Conservation (phyloP, 2,888 invertebrate genomes). For the Caenorhabditis imperialis region DNA sequence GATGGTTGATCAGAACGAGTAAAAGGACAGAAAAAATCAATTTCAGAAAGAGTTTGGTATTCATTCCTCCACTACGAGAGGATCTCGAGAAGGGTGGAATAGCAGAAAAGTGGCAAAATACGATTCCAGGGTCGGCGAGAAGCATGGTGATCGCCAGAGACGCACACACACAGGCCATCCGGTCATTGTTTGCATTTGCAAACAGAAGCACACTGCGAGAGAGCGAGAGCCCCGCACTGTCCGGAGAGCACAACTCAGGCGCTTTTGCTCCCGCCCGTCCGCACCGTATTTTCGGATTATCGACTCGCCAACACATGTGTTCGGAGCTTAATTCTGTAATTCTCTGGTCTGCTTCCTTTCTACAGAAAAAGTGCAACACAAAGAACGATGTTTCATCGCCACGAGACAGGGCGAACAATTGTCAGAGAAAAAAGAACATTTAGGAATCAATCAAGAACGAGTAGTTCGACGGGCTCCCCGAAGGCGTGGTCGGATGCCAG, state of each 20-base stretch:
- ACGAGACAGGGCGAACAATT: neutral
- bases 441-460: conserved; percentile 22
- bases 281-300: conserved; percentile 46
- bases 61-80: conserved; percentile 43
- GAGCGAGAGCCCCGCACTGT: conserved; percentile 13
- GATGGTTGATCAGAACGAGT: too few species aligned
- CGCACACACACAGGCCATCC: conserved; percentile 45
- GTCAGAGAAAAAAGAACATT: neutral
- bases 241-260: conserved; percentile 33
- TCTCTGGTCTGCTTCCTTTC: conserved; percentile 18
- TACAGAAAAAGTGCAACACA: conserved; percentile 29
- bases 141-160: conserved; percentile 44
- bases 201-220: conserved; percentile 31
- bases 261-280: conserved; percentile 18
- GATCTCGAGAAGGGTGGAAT: conserved; percentile 31
- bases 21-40: conserved; percentile 4
- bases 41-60: conserved; percentile 27
- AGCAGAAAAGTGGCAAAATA: conserved; percentile 54
- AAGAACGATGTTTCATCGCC: conserved; percentile 31
- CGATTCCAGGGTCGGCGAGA: conserved; percentile 44
- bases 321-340: conserved; percentile 53
- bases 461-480: conserved; percentile 37
- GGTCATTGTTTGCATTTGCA: conserved; percentile 50
- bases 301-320: conserved; percentile 51
- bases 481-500: conserved; percentile 49